Percentiles rank a stretch among this genome's conserved stretches.
These are phyloP conservation scores for Sebastes glaucus DNA, from an alignment of 2,797 vertebrate genomes.

Conservation along the genomic window DNA sequence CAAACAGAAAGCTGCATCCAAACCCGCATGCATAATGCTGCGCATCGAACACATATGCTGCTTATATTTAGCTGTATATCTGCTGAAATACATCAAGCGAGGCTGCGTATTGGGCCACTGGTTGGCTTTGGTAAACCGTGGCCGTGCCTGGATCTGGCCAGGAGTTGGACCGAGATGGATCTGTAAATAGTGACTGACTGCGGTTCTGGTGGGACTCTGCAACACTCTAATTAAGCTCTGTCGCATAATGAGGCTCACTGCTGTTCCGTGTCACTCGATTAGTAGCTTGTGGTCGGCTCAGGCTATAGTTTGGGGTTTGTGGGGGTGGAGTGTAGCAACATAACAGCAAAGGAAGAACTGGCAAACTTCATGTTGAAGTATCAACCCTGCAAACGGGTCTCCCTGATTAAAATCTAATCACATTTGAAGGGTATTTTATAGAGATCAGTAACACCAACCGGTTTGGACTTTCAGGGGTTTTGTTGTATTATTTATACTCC, in stretches of 20 bases:
- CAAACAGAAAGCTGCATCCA: conserved; percentile 54
- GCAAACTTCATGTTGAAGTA: conserved; percentile 41
- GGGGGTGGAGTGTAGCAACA: conserved; percentile 63
- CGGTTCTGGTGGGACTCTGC: conserved; percentile 71
- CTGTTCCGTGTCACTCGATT: conserved; percentile 73
- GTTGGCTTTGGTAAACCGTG: conserved; percentile 43
- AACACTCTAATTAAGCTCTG: conserved; percentile 79
- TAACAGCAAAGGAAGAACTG: conserved; percentile 48
- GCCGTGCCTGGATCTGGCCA: conserved; percentile 49
- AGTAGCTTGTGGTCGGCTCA: conserved; percentile 68
- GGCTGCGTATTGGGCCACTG: conserved; percentile 25
- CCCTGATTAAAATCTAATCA: conserved; percentile 62
- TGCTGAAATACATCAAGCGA: conserved; percentile 52
- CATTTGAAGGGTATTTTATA: conserved; percentile 39
- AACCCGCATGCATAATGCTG: conserved; percentile 54
- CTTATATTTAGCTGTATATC: conserved; percentile 63
- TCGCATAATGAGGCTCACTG: conserved; percentile 76
- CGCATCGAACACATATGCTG: conserved; percentile 37
- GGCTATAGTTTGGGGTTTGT: conserved; percentile 80
- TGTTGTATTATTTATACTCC: conserved; percentile 47
- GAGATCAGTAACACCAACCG: conserved; percentile 15
- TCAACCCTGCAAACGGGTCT: conserved; percentile 20
- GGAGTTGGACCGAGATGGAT: conserved; percentile 39
- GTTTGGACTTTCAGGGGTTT: conserved; percentile 4
- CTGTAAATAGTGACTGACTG: conserved; percentile 76